These are phyloP conservation scores for Ctenicera cuprea DNA, from an alignment of 2,888 invertebrate species.

Conservation along the genomic window DNA sequence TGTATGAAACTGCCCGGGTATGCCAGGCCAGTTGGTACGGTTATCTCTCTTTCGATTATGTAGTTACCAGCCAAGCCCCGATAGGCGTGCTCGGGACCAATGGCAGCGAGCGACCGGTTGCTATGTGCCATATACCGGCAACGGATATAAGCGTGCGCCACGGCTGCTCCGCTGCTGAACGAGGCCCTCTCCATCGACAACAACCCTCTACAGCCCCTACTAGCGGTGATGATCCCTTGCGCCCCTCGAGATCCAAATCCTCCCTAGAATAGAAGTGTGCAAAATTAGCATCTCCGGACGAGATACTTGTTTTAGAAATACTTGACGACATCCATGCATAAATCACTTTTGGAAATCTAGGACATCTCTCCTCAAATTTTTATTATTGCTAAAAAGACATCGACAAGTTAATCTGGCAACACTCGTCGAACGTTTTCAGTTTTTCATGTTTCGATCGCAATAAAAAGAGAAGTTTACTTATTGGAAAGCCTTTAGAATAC, in stretches of 20 bases:
- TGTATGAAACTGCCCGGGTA: slow-evolving; percentile 57
- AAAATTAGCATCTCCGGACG: slow-evolving; percentile 42
- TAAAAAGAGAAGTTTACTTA: not conserved
- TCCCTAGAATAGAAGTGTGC: slow-evolving; percentile 29
- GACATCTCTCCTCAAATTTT: slow-evolving; percentile 26
- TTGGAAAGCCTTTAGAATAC: not conserved
- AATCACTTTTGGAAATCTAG: slow-evolving; percentile 35
- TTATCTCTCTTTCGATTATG: slow-evolving; percentile 63
- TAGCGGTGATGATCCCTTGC: slow-evolving; percentile 47
- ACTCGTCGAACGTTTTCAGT: not conserved
- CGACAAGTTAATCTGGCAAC: not conserved
- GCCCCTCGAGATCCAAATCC: slow-evolving; percentile 43
- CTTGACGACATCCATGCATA: slow-evolving; percentile 35
- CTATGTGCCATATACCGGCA: slow-evolving; percentile 59
- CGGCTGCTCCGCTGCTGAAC: slow-evolving; percentile 31
- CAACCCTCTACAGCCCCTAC: slow-evolving; percentile 40
- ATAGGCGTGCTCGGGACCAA: slow-evolving; percentile 62
- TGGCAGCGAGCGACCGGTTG: slow-evolving; percentile 60
- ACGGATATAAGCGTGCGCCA: slow-evolving; percentile 47
- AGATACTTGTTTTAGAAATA: slow-evolving; percentile 31
- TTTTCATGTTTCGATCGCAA: not conserved
- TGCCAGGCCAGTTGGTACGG: slow-evolving; percentile 59
- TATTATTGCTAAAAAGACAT: slow-evolving; percentile 13
- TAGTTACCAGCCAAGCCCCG: slow-evolving; percentile 61
- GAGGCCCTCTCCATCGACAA: slow-evolving; percentile 49